Conservation (phyloP, 2,888 invertebrate species). For the Drosophila lutescens region DNA sequence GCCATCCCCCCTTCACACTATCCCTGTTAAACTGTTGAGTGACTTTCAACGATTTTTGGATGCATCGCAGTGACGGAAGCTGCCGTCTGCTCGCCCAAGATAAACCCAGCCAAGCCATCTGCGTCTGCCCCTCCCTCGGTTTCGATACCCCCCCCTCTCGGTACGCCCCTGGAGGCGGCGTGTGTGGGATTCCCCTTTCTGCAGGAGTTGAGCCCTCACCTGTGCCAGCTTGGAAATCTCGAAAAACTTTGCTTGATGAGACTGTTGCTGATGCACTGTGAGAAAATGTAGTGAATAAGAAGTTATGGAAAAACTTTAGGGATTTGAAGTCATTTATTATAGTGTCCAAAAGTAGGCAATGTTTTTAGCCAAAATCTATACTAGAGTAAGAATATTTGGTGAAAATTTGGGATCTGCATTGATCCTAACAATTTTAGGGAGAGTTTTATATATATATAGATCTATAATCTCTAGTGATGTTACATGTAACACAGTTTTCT, state of each 20-base stretch:
- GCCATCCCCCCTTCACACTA: slow-evolving; percentile 3
- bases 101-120: slow-evolving; percentile 55
- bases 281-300: no score
- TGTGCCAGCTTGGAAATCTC: slow-evolving; percentile 37
- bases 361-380: no score
- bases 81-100: slow-evolving; percentile 52
- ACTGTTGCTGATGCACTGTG: slow-evolving; percentile 37
- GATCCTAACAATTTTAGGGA: no score
- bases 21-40: slow-evolving; percentile 74
- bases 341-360: no score
- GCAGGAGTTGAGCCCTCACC: slow-evolving; percentile 22
- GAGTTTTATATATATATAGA: no score
- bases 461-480: no score
- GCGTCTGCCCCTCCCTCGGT: slow-evolving; percentile 4
- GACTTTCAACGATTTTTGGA: slow-evolving; percentile 76
- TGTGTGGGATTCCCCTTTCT: background rate
- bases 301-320: no score
- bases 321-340: no score
- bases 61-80: slow-evolving; percentile 69
- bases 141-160: no score
- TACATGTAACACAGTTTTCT: no score
- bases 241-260: slow-evolving; percentile 36
- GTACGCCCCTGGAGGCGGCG: background rate
- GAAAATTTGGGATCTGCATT: no score
- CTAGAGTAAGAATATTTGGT: no score